These are phyloP conservation scores for Trilocha varians DNA, from an alignment of 2,888 invertebrate species.

Conservation along the genomic window DNA sequence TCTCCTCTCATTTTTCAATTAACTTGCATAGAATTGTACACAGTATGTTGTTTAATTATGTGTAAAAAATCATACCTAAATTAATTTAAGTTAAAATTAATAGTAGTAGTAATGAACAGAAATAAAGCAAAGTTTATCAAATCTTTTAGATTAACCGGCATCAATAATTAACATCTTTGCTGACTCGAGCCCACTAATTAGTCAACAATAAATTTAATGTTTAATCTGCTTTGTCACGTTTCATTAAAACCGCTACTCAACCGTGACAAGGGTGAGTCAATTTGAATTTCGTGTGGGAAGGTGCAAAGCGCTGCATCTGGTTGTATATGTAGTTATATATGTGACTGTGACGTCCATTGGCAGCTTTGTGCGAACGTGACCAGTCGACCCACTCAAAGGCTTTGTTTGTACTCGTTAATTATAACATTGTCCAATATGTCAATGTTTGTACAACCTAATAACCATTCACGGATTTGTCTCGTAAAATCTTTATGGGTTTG, in stretches of 20 bases:
- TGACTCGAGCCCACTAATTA: too few species aligned
- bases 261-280: not conserved
- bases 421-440: slow-evolving; percentile 4
- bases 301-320: slow-evolving; percentile 1
- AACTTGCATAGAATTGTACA: too few species aligned
- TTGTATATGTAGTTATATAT: too few species aligned
- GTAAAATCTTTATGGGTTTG: slow-evolving; percentile 13
- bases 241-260: slow-evolving; percentile 12
- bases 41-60: too few species aligned
- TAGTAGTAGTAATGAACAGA: not conserved
- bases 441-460: slow-evolving; percentile 16
- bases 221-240: slow-evolving; percentile 12
- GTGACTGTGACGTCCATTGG: not conserved
- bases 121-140: not conserved
- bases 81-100: not conserved
- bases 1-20: too few species aligned
- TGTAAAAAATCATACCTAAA: not conserved
- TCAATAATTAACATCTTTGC: too few species aligned
- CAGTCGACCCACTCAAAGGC: not conserved
- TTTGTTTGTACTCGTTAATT: not conserved
- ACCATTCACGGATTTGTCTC: slow-evolving; percentile 12
- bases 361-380: too few species aligned
- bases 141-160: too few species aligned
- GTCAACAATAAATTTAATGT: too few species aligned
- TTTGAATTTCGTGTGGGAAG: not conserved